Evolutionary conservation across 2,797 vertebrate genomes (phyloP).

Genomic region (Pantherophis alleghaniensis): DNA sequence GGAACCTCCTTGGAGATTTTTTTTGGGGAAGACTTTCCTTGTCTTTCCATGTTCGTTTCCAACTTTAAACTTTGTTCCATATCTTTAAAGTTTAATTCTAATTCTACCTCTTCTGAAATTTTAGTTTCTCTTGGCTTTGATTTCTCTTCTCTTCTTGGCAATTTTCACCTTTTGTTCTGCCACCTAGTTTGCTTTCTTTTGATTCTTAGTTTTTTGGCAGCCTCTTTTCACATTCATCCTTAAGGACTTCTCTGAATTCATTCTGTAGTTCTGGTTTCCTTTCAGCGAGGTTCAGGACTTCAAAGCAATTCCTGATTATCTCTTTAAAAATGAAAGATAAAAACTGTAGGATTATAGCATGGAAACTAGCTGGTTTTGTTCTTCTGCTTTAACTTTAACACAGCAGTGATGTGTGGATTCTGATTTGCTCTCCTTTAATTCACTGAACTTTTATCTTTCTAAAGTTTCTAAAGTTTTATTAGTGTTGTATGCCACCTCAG

Average conservation of each 20-base stretch:
- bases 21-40: not conserved
- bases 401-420: not conserved
- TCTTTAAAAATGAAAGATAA: not conserved
- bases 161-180: not conserved
- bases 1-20: not conserved
- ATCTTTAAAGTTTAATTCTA: not conserved
- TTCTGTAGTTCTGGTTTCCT: not conserved
- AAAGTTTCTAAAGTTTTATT: not conserved
- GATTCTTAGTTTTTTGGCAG: not conserved
- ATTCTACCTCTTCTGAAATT: not conserved
- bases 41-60: not conserved
- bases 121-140: not conserved
- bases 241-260: not conserved
- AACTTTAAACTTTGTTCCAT: not conserved
- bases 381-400: not conserved
- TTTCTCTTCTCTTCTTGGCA: not conserved
- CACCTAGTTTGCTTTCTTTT: not conserved
- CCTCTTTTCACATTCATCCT: not conserved
- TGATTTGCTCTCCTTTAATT: not conserved
- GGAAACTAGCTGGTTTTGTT: not conserved
- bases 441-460: not conserved
- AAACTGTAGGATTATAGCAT: not conserved
- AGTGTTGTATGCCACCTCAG: not conserved
- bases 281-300: not conserved
- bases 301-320: not conserved